Evolutionary conservation across 2,113 vertebrate genomes (phyloP).

Genomic region (Ivindomyrus marchei): DNA sequence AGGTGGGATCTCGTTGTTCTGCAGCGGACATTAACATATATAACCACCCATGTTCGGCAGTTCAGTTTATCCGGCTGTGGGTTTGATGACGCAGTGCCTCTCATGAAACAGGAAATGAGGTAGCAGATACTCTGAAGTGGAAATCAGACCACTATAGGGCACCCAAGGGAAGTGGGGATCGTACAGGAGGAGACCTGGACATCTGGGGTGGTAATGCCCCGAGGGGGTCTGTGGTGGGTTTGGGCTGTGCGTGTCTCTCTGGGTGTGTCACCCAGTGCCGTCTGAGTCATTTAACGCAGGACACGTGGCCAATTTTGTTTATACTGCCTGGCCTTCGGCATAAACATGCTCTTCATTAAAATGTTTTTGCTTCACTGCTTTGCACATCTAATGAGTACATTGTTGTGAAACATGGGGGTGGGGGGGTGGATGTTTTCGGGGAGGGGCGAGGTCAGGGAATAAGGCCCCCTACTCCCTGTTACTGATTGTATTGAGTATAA

Average conservation of each 20-base stretch:
- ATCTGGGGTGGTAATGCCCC: neutral
- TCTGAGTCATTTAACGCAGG: neutral
- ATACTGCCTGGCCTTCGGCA: neutral
- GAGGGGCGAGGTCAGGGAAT: neutral
- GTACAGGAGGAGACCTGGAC: neutral
- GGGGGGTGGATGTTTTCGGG: neutral
- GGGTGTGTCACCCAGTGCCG: neutral
- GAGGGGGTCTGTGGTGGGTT: neutral
- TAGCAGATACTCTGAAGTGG: neutral
- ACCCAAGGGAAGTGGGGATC: neutral
- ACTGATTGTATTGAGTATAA: neutral
- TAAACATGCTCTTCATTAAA: neutral
- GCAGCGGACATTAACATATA: neutral
- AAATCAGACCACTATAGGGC: neutral
- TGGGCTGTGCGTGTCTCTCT: neutral
- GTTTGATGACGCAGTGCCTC: neutral
- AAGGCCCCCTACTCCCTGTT: neutral
- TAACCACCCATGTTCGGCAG: neutral
- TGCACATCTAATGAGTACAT: neutral
- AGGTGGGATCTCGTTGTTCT: neutral
- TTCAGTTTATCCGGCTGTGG: neutral
- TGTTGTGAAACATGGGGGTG: neutral
- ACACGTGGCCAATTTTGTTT: neutral
- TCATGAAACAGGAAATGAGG: neutral
- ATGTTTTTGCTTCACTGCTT: neutral